Base-by-base conservation (phyloP, 2,113 vertebrate species). In the Chloropsis hardwickii region DNA sequence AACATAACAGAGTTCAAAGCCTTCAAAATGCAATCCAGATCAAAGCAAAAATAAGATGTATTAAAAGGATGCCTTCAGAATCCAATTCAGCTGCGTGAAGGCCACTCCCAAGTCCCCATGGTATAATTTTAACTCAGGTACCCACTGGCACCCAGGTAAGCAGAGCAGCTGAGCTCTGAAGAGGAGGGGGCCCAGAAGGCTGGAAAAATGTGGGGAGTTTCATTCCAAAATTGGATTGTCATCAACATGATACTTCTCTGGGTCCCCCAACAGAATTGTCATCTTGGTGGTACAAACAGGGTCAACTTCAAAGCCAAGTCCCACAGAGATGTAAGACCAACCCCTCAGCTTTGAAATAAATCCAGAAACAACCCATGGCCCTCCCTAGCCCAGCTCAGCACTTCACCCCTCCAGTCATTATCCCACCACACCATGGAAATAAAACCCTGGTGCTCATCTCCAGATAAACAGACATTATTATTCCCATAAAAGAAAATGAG, bases 111-210 rank as follows among this genome's bases (percentile, higher is more conserved):
- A 13, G 12, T 44, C 19, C 24, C 20, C 2, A 1, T 42, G 47
- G 23, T 12, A 1, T 13, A 9, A 22, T 29, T 65, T 71, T 47
- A 19, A 4, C 1, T 0, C 9, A 35, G 40, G 21, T n/a, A 39
- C 23, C 24, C 21, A 5, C 2, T 0, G 3, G 19, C 44, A 58
- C 33, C 19, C 7, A 2, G 11, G 33, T 3, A 20, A 44, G 28
- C 8, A 33, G 10, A 37, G 11, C 5, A 71, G 14, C 14, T 51
- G 77, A 40, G 42, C n/a, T 61, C 67, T 70, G 67, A 40, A 53
- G 20, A 45, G 4, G 31, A 86, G 28, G 24, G 23, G 70, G 28
- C 42, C 33, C 17, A 60, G 25, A 42, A 80, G 3, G 18, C 2
- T 70, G 20, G 12, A 10, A 92, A 66, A 85, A 74, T 14, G 4